phyloP scores from a whole-genome alignment of 2,113 vertebrate genomes.

The Nerophis lumbriciformis region DNA sequence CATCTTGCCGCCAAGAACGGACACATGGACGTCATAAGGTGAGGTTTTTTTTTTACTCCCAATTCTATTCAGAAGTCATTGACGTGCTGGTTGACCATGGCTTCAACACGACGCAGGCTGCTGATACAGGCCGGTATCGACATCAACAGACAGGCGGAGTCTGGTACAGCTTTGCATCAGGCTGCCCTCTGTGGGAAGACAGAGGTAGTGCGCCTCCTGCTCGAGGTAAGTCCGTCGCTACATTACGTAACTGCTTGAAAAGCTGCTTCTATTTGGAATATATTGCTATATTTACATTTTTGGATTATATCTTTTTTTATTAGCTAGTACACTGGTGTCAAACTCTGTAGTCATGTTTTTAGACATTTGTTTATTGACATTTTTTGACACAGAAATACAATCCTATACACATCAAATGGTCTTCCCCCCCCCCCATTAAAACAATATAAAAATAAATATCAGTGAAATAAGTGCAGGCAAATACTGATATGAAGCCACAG shows the following conservation, averaged over 20 bases:
- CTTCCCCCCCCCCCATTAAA: too few relatives aligned
- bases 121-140: slow-evolving; percentile 95
- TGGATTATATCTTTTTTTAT: too few relatives aligned
- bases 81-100: too few relatives aligned
- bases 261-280: background rate
- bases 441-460: too few relatives aligned
- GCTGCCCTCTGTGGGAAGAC: slow-evolving; percentile 96
- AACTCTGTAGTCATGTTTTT: too few relatives aligned
- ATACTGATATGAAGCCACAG: too few relatives aligned
- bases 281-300: too few relatives aligned
- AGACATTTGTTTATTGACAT: too few relatives aligned
- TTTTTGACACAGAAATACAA: too few relatives aligned
- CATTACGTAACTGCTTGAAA: slow-evolving; percentile 27
- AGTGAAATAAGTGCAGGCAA: too few relatives aligned
- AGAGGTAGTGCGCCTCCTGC: slow-evolving; percentile 90
- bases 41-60: slow-evolving; percentile 24
- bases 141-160: slow-evolving; percentile 95
- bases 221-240: slow-evolving; percentile 82
- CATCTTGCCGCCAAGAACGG: slow-evolving; percentile 97
- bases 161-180: slow-evolving; percentile 92
- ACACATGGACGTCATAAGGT: slow-evolving; percentile 98
- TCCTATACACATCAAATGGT: too few relatives aligned
- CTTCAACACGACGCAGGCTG: slow-evolving; percentile 69
- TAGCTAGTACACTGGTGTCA: too few relatives aligned
- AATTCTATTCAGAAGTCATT: background rate